Evolutionary conservation across 2,797 vertebrate species (phyloP).

Genomic region (Ispidina picta): DNA sequence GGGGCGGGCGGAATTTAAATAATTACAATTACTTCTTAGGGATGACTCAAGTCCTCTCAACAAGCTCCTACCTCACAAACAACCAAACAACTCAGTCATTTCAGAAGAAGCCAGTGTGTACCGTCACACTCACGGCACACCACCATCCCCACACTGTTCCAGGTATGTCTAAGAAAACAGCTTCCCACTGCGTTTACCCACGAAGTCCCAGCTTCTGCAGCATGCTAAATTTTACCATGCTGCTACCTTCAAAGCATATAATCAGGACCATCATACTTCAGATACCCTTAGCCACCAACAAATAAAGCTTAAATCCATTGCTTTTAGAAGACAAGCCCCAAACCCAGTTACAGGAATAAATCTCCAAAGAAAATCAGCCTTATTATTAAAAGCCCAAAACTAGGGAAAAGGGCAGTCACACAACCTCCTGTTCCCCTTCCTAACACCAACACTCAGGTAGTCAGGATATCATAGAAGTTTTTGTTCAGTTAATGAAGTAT

Average conservation of each 20-base stretch:
- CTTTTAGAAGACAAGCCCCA: not conserved
- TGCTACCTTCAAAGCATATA: not conserved
- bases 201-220: not conserved
- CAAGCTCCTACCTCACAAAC: not conserved
- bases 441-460: not conserved
- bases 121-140: not conserved
- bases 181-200: not conserved
- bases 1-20: no score
- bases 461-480: not conserved
- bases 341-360: not conserved
- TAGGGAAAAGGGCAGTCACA: not conserved
- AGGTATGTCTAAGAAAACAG: not conserved
- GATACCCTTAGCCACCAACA: not conserved
- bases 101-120: not conserved
- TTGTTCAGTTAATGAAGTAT: not conserved
- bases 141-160: not conserved
- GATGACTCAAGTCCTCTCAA: not conserved
- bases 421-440: not conserved
- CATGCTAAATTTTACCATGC: not conserved
- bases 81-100: accelerated
- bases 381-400: not conserved
- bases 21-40: no score
- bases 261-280: not conserved
- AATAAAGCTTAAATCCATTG: not conserved
- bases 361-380: not conserved